A percentile compares a stretch with the other conserved stretches of the same genome.
phyloP scores from a whole-genome alignment of 2,888 invertebrate species.

The Anarsia innoxiella region DNA sequence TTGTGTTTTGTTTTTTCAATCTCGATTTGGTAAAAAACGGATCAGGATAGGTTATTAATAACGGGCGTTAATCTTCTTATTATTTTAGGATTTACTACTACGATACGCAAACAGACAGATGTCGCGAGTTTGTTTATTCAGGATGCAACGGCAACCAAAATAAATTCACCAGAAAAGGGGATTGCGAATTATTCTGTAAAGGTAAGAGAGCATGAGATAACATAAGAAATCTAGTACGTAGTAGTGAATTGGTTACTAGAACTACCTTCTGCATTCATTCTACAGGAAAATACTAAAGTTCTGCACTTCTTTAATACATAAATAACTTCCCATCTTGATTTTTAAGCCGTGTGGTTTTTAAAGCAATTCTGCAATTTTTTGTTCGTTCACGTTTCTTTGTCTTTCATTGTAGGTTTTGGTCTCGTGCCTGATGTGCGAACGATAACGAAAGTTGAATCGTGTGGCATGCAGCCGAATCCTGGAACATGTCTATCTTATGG shows the following conservation, averaged over 20 bases:
- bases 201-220: too few species aligned
- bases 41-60: too few species aligned
- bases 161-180: conserved; percentile 32
- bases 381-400: too few species aligned
- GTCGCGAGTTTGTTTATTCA: conserved; percentile 33
- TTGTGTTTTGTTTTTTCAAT: too few species aligned
- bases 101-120: conserved; percentile 34
- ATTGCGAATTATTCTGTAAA: conserved; percentile 45
- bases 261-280: too few species aligned
- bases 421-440: background rate
- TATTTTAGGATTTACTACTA: conserved; percentile 43
- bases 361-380: background rate
- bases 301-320: background rate
- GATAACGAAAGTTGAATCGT: conserved; percentile 20
- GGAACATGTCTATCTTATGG: conserved; percentile 39
- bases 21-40: too few species aligned
- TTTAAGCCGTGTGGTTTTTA: background rate
- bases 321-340: background rate
- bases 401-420: background rate
- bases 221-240: too few species aligned
- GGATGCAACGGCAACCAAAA: conserved; percentile 48
- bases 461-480: conserved; percentile 38
- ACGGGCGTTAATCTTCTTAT: too few species aligned
- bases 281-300: background rate
- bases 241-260: too few species aligned